These are phyloP conservation scores for Tuberolachnus salignus DNA, from an alignment of 2,888 invertebrate species.

Conservation along the genomic window DNA sequence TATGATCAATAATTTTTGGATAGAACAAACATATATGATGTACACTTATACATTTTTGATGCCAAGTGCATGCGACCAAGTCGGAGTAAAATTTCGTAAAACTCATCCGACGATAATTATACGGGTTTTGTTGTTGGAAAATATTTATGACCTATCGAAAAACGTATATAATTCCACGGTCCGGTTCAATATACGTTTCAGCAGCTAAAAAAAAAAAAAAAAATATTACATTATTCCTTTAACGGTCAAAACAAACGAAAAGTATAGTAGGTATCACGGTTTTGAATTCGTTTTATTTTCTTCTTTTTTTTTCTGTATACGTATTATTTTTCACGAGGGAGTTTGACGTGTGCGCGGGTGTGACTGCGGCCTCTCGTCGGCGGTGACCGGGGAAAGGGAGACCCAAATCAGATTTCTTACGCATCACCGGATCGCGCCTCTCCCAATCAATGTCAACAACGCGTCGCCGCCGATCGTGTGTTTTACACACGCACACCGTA, in stretches of 20 bases:
- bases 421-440: conserved; percentile 58
- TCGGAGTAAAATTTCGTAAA: too few species aligned
- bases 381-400: conserved; percentile 35
- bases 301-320: not conserved
- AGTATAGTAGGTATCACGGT: conserved; percentile 11
- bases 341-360: conserved; percentile 51
- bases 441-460: conserved; percentile 62
- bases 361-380: conserved; percentile 45
- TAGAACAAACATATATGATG: too few species aligned
- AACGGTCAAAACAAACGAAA: not conserved
- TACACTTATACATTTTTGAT: too few species aligned
- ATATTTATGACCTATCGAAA: not conserved
- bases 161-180: not conserved
- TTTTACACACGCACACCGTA: conserved; percentile 58
- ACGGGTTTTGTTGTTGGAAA: not conserved
- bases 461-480: conserved; percentile 60
- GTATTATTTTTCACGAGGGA: conserved; percentile 23
- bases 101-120: not conserved
- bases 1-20: too few species aligned
- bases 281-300: conserved; percentile 10
- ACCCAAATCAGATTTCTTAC: conserved; percentile 58
- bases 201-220: too few species aligned
- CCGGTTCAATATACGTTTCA: not conserved
- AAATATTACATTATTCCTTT: too few species aligned
- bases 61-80: too few species aligned